phyloP scores from a whole-genome alignment of 2,797 vertebrate genomes.

The Clarias laeviceps region DNA sequence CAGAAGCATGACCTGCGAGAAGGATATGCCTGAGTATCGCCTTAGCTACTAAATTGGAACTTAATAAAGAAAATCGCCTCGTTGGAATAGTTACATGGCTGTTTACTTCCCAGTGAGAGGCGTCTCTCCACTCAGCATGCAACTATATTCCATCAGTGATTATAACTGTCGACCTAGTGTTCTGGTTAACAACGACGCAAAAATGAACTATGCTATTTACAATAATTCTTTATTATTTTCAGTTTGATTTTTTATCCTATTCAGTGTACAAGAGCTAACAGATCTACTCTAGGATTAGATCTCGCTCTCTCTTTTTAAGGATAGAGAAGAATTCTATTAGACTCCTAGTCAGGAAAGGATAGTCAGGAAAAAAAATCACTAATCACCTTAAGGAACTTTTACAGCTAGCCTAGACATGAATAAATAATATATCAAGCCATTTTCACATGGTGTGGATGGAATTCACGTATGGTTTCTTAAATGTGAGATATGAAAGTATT shows the following conservation, averaged over 20 bases:
- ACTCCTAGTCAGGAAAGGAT: neutral
- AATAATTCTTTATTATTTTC: neutral
- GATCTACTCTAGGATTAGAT: neutral
- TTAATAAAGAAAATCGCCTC: constrained; percentile 71
- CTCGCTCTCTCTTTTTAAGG: neutral
- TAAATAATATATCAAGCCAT: neutral
- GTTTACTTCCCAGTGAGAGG: constrained; percentile 45
- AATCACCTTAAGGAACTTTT: no score
- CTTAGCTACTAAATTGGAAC: constrained; percentile 71
- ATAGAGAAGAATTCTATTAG: neutral
- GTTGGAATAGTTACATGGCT: constrained; percentile 70
- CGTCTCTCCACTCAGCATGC: neutral
- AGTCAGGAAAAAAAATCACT: no score
- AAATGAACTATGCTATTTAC: neutral
- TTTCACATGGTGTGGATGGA: neutral
- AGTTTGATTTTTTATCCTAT: neutral
- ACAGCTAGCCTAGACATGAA: neutral
- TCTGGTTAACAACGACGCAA: neutral
- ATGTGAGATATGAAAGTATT: neutral
- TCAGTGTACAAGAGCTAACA: neutral
- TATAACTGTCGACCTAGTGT: neutral
- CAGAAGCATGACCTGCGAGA: constrained; percentile 59
- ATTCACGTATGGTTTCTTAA: neutral
- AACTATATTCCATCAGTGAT: neutral
- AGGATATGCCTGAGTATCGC: constrained; percentile 53